Evolutionary conservation across 2,797 vertebrate genomes (phyloP), one percentile per base, ranked within the genome.

Genomic region (Leuciscus waleckii): DNA sequence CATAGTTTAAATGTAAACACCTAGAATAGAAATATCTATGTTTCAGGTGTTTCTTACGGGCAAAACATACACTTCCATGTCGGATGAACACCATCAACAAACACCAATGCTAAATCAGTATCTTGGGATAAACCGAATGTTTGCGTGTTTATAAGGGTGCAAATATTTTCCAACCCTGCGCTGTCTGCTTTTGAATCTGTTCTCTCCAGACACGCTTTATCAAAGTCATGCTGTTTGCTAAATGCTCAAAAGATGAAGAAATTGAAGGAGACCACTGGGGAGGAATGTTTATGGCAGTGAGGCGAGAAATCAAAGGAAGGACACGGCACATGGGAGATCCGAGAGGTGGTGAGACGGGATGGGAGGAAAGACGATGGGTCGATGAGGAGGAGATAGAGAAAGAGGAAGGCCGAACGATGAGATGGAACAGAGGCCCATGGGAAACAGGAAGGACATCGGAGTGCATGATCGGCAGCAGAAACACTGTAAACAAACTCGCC

Each of bases 21-120:
- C 89, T 88, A 91, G 88, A 89, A 85, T 91, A 90, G 85, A 94
- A 93, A 90, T 89, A 83, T 92, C 91, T 85, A 21, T 82, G 78
- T 90, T 92, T 94, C 88, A 92, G 88, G 85, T 91, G 86, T 85
- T 56, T 89, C 83, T 88, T 83, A 88, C 0, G 6, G 78, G 35
- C 77, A 74, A 35, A 80, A 67, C 54, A 85, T 79, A 41, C 37
- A 82, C 85, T 54, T 54, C 51, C 17, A 7, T 21, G 16, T 80
- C 37, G 13, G 3, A 23, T 73, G 37, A 39, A 14, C 51, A n/a
- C 54, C 29, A 26, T 85, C 32, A 79, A 43, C 41, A 79, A 43
- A 69, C 17, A 54, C 21, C 37, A n/a, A 49, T 19, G 19, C 63
- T 69, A 76, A 76, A 70, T 71, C 51, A 6, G 11, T 61, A 46